A percentile compares a stretch with the other conserved stretches of the same genome.
Evolutionary conservation across 2,888 invertebrate species (phyloP).

Genomic region (Lutraria lutraria): DNA sequence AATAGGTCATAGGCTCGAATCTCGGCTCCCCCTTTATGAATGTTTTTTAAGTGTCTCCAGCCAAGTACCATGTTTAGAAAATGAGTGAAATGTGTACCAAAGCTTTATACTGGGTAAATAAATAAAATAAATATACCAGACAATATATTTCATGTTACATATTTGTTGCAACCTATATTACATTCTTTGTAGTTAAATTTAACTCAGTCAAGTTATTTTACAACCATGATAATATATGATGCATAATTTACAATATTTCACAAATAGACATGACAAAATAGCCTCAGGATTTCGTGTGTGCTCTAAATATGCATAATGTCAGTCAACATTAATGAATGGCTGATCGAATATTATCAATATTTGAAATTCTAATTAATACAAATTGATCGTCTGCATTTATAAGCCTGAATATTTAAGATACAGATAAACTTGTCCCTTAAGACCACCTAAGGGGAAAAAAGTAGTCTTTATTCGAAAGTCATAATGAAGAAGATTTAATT

Average conservation of each 20-base stretch:
- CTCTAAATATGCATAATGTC: background rate
- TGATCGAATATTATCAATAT: background rate
- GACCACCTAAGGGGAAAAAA: too few relatives aligned
- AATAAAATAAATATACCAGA: background rate
- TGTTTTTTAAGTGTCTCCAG: too few relatives aligned
- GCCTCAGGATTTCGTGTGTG: background rate
- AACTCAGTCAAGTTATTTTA: slow-evolving; percentile 5
- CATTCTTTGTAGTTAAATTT: background rate
- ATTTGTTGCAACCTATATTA: background rate
- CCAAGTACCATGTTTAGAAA: too few relatives aligned
- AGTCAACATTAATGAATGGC: background rate
- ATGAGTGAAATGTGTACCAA: too few relatives aligned
- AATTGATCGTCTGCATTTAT: background rate
- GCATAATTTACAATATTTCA: background rate
- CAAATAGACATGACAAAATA: background rate
- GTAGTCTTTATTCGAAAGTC: too few relatives aligned
- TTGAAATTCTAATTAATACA: slow-evolving; percentile 8
- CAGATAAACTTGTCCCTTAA: too few relatives aligned
- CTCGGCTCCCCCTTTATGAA: too few relatives aligned
- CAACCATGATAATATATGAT: background rate
- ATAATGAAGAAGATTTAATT: too few relatives aligned
- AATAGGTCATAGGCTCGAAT: too few relatives aligned
- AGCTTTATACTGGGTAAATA: too few relatives aligned
- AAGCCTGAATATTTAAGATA: background rate
- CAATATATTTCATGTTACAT: background rate